Base-by-base conservation (phyloP, 2,888 invertebrate genomes). In the Aspidiotus rigidus region DNA sequence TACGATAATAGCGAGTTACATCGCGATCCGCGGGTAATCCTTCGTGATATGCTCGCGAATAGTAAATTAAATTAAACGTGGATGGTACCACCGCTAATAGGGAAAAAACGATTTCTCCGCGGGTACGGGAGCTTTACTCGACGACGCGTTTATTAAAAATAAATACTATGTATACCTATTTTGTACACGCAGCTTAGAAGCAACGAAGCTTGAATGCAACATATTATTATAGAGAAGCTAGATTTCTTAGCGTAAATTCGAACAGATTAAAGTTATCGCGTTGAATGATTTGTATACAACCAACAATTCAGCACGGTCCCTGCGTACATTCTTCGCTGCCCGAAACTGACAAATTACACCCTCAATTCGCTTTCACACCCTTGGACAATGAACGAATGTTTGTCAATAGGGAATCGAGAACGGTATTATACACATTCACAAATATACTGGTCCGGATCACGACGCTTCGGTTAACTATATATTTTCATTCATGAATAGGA, bases 301-400 rank as follows among this genome's bases (percentile, higher is more conserved):
- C 49, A n/a, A 28, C 28, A 28, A 49, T 49, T 49, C 49, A 49
- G n/a, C 49, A 49, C n/a, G 49, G 49, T 28, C 28, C 49, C 49
- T 49, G 49, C 10, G 2, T 13, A n/a, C n/a, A 49, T 49, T 49
- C 49, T 11, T 49, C 49, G 3, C 28, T 49, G 49, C 49, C 49
- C 49, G 49, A 49, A n/a, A 13, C 67, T 67, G 67, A 67, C 67
- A 67, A 67, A 67, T 67, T 67, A 67, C 67, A 67, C 67, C 59
- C 67, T 67, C 67, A 60, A 67, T 67, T 67, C 67, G 67, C 44
- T 67, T 67, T 67, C 67, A 67, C 67, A 67, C 67, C 66, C 67
- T 67, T 60, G 67, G 44, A 67, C 59, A 67, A 67, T 67, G 40
- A 59, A 59, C 67, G 67, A 67, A 44, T 67, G 67, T 67, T 67